phyloP scores from a whole-genome alignment of 1,140 invertebrate species.

The Wasmannia auropunctata region DNA sequence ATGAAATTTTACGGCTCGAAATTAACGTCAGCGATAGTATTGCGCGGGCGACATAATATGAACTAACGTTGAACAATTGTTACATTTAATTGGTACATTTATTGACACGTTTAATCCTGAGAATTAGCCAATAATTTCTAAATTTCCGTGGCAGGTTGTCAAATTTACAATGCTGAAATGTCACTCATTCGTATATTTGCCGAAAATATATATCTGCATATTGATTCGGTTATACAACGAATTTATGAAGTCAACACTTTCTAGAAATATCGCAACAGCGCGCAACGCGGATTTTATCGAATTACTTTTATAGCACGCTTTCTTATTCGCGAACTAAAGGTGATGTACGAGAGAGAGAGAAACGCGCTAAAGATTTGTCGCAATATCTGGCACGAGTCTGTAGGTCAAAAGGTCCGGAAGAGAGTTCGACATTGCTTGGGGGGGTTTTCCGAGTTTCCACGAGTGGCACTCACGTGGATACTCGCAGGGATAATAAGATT shows the following conservation, averaged over 20 bases:
- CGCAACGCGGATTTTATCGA: background rate
- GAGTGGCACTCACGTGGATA: constrained; percentile 62
- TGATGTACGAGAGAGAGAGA: constrained; percentile 8
- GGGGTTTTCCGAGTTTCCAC: constrained; percentile 22
- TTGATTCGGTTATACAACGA: constrained; percentile 27
- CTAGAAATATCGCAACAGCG: background rate
- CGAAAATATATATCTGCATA: background rate
- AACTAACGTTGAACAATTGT: constrained; percentile 18
- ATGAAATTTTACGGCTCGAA: background rate
- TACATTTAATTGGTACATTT: constrained; percentile 2
- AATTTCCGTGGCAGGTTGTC: background rate
- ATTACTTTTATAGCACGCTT: constrained; percentile 7
- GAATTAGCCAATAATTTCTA: constrained; percentile 22
- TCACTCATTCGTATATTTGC: background rate
- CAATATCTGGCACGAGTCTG: background rate
- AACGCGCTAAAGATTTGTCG: background rate
- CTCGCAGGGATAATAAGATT: constrained; percentile 52
- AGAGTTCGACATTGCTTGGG: constrained; percentile 13
- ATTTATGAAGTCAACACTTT: background rate
- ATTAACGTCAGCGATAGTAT: constrained; percentile 1
- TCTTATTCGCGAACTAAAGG: constrained; percentile 4
- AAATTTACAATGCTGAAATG: background rate
- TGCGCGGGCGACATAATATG: background rate
- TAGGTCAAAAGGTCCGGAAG: constrained; percentile 28
- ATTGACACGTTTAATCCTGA: background rate